Evolutionary conservation across 2,113 vertebrate species (phyloP).

Genomic region (Gila orcuttii): DNA sequence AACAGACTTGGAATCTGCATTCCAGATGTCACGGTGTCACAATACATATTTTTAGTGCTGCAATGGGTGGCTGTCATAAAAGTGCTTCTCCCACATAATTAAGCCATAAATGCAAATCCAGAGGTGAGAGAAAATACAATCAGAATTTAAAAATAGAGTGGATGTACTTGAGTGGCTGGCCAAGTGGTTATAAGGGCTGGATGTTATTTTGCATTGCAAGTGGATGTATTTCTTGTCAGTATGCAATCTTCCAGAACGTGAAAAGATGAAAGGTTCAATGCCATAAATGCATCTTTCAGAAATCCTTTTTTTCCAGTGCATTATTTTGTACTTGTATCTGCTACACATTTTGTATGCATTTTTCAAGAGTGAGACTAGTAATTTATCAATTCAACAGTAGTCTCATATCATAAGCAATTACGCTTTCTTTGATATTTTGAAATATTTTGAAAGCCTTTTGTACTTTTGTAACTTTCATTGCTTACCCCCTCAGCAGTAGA

Average conservation of each 20-base stretch:
- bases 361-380: neutral
- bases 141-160: constrained; percentile 23
- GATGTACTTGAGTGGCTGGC: neutral
- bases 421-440: neutral
- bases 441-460: neutral
- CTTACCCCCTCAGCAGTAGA: no score
- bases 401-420: neutral
- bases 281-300: neutral
- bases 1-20: neutral
- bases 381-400: neutral
- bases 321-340: constrained; percentile 17
- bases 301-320: neutral
- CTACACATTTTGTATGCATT: neutral
- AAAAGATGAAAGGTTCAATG: constrained; percentile 11
- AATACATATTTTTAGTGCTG: constrained; percentile 9
- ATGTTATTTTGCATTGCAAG: neutral
- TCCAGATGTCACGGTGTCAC: neutral
- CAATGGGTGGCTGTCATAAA: constrained; percentile 18
- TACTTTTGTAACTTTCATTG: neutral
- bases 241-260: neutral
- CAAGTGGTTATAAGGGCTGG: neutral
- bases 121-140: neutral
- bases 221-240: neutral
- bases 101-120: constrained; percentile 3
- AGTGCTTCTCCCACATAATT: neutral